Conservation (phyloP, 2,797 vertebrate genomes). For the Myripristis murdjan region DNA sequence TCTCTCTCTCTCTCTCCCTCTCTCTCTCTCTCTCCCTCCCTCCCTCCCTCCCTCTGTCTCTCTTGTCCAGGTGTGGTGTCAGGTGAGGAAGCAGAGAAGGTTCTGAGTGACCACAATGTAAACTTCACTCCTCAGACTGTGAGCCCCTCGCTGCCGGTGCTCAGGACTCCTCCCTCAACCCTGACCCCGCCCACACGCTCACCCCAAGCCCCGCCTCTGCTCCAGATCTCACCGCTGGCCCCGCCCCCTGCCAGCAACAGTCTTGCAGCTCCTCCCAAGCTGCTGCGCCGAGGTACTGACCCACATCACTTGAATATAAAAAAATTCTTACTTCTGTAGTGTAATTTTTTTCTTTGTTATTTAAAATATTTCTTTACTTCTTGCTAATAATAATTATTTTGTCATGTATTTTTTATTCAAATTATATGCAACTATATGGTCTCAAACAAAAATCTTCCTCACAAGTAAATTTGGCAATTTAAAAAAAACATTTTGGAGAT, state of each 20-base stretch:
- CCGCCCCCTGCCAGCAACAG: neutral
- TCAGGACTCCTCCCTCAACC: neutral
- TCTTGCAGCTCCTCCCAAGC: neutral
- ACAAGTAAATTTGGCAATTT: too few species aligned
- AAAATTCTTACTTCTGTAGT: too few species aligned
- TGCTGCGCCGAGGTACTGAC: slow-evolving; percentile 49
- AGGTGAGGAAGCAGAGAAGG: slow-evolving; percentile 69
- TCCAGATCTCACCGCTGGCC: too few species aligned
- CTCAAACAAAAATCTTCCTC: too few species aligned
- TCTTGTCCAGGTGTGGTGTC: slow-evolving; percentile 67
- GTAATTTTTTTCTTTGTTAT: too few species aligned
- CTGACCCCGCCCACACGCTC: too few species aligned
- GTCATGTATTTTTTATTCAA: too few species aligned
- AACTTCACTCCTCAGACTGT: slow-evolving; percentile 17
- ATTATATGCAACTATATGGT: too few species aligned
- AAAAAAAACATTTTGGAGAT: too few species aligned
- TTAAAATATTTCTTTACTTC: too few species aligned
- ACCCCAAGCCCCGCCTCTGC: neutral
- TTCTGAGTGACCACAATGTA: slow-evolving; percentile 55
- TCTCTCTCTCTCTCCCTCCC: neutral
- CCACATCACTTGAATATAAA: too few species aligned
- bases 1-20: neutral
- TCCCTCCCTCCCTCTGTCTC: neutral
- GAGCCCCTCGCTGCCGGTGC: neutral
- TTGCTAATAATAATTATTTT: too few species aligned